Evolutionary conservation across 2,888 invertebrate genomes (phyloP), one percentile per base, ranked within the genome.

Genomic region (Sinhomidia bicolor): DNA sequence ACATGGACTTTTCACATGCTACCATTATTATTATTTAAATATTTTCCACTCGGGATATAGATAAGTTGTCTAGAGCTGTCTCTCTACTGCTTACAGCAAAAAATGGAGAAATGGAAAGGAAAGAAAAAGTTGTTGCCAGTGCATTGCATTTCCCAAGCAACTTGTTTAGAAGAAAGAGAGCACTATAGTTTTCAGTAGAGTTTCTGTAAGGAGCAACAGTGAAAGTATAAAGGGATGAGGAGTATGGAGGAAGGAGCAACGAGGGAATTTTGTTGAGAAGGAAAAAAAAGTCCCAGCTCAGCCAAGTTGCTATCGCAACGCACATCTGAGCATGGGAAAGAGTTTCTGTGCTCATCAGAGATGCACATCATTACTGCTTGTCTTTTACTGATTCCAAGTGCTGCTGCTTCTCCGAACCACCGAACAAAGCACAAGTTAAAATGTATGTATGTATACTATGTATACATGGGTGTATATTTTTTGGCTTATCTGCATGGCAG

Each of bases 341-440:
- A 57, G 20, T 80, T 60, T 81, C 41, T 83, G 14, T 81, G 65
- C 82, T 90, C 82, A 88, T 88, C 88, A 87, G 81, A 82, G 81
- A 87, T 87, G 87, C 87, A 82, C 87, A 76, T 87, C 87, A 87
- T 87, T 87, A 87, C 82, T 60, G 60, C 87, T 62, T 87, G n/a
- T n/a, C n/a, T 84, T 81, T 74, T 36, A 7, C 4, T 36, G 36
- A 7, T 36, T n/a, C n/a, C n/a, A n/a, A n/a, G 36, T 36, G 7
- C 36, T 36, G 36, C n/a, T n/a, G n/a, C 54, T 47, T 47, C 47
- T 47, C 47, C n/a, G n/a, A n/a, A n/a, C n/a, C n/a, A n/a, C n/a
- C n/a, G n/a, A n/a, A n/a, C n/a, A n/a, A n/a, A n/a, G n/a, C n/a
- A n/a, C n/a, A n/a, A n/a, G n/a, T n/a, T n/a, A n/a, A n/a, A n/a